A percentile compares a stretch with the other conserved stretches of the same genome.
phyloP scores from a whole-genome alignment of 2,888 invertebrate genomes.

The Tetramorium bicarinatum region DNA sequence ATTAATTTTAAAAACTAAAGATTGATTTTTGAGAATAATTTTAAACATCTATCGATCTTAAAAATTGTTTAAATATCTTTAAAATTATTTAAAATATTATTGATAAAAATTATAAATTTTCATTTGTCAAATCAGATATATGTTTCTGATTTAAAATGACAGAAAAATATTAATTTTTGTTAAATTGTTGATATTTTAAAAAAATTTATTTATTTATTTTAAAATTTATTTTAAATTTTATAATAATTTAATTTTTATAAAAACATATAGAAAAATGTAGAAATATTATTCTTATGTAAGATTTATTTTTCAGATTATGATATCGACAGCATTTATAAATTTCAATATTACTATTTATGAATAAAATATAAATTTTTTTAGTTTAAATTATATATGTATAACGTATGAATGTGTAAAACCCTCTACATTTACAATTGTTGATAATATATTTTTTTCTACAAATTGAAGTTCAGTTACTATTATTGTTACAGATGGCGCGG shows the following conservation, averaged over 20 bases:
- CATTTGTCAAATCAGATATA: background rate
- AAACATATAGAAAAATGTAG: background rate
- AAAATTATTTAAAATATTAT: conserved; percentile 5
- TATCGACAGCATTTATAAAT: background rate
- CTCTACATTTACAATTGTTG: conserved; percentile 9
- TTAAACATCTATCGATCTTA: background rate
- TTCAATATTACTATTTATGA: background rate
- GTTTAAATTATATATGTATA: background rate
- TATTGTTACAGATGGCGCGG: conserved; percentile 2
- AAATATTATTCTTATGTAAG: background rate
- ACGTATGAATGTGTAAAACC: background rate
- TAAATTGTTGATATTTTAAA: background rate
- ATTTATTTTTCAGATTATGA: background rate
- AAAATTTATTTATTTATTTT: no score
- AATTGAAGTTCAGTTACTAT: background rate
- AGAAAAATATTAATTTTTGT: background rate
- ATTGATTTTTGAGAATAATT: background rate
- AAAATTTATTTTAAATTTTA: conserved; percentile 6
- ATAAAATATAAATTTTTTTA: background rate
- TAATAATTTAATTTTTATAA: no score
- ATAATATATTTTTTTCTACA: conserved; percentile 16
- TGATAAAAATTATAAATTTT: background rate
- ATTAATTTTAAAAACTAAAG: no score
- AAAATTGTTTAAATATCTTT: background rate
- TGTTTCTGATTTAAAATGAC: conserved; percentile 1